These are phyloP conservation scores for Cyclophora punctaria DNA, from an alignment of 2,888 invertebrate species.

Conservation along the genomic window DNA sequence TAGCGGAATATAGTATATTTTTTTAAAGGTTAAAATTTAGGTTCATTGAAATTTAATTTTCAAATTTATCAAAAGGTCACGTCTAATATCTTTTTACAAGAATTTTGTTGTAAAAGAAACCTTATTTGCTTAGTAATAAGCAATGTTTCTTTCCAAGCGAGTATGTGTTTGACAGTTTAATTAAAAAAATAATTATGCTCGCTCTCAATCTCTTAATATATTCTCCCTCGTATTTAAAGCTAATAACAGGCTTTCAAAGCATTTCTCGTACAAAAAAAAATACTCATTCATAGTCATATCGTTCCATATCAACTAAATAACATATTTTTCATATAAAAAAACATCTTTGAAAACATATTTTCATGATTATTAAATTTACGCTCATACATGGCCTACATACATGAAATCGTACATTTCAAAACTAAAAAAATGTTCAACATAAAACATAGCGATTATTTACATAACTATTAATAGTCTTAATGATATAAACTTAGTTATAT, in stretches of 20 bases:
- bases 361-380: no score
- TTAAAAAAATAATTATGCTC: neutral
- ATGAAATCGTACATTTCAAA: neutral
- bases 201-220: slow-evolving; percentile 13
- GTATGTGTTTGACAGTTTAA: neutral
- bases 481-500: slow-evolving; percentile 29
- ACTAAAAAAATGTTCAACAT: slow-evolving; percentile 11
- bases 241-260: slow-evolving; percentile 27
- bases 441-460: slow-evolving; percentile 15
- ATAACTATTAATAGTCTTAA: neutral
- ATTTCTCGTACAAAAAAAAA: slow-evolving; percentile 47
- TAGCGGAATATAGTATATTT: no score
- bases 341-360: slow-evolving; percentile 19
- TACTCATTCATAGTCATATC: slow-evolving; percentile 66
- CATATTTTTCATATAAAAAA: slow-evolving; percentile 41
- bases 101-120: no score
- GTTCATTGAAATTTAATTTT: no score
- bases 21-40: no score
- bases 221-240: slow-evolving; percentile 7
- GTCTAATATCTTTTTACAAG: no score
- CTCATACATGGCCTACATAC: no score
- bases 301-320: slow-evolving; percentile 50
- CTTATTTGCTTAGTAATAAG: no score
- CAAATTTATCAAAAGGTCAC: no score
- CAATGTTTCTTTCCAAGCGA: no score